Conservation (phyloP, 2,797 vertebrate genomes). For the Argyrosomus regius region DNA sequence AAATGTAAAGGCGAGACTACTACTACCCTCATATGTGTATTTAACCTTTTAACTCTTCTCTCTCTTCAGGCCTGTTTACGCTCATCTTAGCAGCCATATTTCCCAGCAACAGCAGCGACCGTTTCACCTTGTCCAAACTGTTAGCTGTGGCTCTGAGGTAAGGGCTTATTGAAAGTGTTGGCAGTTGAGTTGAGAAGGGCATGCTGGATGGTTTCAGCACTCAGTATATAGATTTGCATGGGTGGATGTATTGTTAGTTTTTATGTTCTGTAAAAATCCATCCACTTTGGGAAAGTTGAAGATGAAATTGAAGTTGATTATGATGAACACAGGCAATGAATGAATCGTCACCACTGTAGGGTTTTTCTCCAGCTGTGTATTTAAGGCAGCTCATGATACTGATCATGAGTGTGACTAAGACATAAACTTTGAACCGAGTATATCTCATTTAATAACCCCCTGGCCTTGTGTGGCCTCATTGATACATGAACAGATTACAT, state of each 20-base stretch:
- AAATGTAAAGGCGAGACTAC: neutral
- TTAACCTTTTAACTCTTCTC: conserved; percentile 23
- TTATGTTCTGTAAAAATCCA: neutral
- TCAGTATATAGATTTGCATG: conserved; percentile 1
- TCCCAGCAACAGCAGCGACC: conserved; percentile 97
- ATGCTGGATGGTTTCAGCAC: neutral
- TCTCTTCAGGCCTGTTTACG: conserved; percentile 91
- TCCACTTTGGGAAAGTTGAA: neutral
- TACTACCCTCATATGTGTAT: too few species aligned
- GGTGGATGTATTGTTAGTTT: neutral
- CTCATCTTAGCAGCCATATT: conserved; percentile 96
- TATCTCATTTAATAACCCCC: neutral
- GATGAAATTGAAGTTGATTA: neutral
- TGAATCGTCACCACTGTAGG: neutral
- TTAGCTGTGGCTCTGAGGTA: conserved; percentile 95
- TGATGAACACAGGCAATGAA: neutral
- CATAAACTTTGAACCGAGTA: neutral
- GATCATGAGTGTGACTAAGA: neutral
- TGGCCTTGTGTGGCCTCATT: neutral
- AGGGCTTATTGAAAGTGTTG: conserved; percentile 36
- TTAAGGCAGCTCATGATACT: neutral
- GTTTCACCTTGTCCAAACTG: conserved; percentile 96
- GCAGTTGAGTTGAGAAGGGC: neutral
- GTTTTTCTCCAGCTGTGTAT: neutral
- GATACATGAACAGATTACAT: neutral